Evolutionary conservation across 2,888 invertebrate species (phyloP).

Genomic region (Acronicta aceris): DNA sequence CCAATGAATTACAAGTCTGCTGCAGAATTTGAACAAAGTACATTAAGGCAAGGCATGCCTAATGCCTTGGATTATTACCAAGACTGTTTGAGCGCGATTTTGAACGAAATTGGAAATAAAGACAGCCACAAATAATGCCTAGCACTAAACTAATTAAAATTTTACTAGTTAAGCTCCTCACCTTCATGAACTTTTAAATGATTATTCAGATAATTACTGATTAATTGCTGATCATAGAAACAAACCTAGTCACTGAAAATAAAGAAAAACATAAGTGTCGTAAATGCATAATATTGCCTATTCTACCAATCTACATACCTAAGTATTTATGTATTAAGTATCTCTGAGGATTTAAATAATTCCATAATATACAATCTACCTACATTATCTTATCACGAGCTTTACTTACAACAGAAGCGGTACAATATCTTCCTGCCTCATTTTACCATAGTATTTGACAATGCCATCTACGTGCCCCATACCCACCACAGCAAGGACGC

Average conservation of each 20-base stretch:
- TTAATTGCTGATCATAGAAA: constrained; percentile 42
- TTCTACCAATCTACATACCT: constrained; percentile 3
- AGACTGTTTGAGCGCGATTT: constrained; percentile 4
- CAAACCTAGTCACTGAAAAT: constrained; percentile 69
- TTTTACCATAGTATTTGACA: constrained; percentile 80
- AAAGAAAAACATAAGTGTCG: constrained; percentile 52
- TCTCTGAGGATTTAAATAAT: too few species aligned
- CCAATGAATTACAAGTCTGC: constrained; percentile 2
- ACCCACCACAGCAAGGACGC: constrained; percentile 98
- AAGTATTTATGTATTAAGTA: background rate
- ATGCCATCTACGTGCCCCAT: constrained; percentile 99
- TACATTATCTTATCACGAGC: constrained; percentile 2
- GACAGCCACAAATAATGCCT: constrained; percentile 13
- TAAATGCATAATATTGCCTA: constrained; percentile 2
- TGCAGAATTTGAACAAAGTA: constrained; percentile 25
- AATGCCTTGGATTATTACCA: constrained; percentile 19
- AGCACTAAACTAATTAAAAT: constrained; percentile 28
- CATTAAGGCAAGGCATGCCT: constrained; percentile 46
- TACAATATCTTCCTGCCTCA: constrained; percentile 82
- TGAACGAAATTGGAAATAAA: background rate
- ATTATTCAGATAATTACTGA: constrained; percentile 26
- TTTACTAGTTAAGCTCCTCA: constrained; percentile 45
- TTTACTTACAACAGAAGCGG: constrained; percentile 81
- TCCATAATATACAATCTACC: too few species aligned
- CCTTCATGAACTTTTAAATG: constrained; percentile 48